phyloP scores from a whole-genome alignment of 2,797 vertebrate species.

The Parauchenoglanis ngamensis region DNA sequence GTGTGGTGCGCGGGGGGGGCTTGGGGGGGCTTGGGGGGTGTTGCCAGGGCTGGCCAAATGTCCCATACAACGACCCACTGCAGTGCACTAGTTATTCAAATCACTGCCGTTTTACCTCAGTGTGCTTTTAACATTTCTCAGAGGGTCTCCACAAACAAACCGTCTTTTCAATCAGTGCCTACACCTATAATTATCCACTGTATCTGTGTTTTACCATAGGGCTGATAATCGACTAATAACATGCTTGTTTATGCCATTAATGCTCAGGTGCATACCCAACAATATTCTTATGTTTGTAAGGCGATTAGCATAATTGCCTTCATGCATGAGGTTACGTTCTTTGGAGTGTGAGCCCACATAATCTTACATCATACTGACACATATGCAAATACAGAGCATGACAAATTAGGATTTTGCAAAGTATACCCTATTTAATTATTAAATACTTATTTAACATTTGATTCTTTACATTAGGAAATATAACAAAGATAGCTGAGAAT shows the following conservation, averaged over 20 bases:
- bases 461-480: slow-evolving; percentile 5
- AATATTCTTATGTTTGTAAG: slow-evolving; percentile 34
- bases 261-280: slow-evolving; percentile 25
- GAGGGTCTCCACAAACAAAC: background rate
- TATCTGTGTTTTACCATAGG: background rate
- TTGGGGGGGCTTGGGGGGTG: no score
- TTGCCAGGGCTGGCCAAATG: slow-evolving; percentile 10
- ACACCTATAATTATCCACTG: slow-evolving; percentile 19
- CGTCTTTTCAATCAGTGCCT: background rate
- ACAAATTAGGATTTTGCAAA: background rate
- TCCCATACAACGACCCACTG: background rate
- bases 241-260: slow-evolving; percentile 30
- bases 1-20: no score
- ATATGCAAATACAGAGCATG: slow-evolving; percentile 35
- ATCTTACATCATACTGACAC: slow-evolving; percentile 33
- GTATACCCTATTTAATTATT: background rate
- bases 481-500: background rate
- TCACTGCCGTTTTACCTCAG: background rate
- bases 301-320: slow-evolving; percentile 45
- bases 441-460: background rate
- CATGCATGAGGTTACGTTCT: slow-evolving; percentile 42
- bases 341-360: slow-evolving; percentile 36
- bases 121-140: slow-evolving; percentile 7
- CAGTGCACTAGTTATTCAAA: background rate
- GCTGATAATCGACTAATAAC: slow-evolving; percentile 31